Evolutionary conservation across 2,113 vertebrate genomes (phyloP).

Genomic region (Ivindomyrus marchei): DNA sequence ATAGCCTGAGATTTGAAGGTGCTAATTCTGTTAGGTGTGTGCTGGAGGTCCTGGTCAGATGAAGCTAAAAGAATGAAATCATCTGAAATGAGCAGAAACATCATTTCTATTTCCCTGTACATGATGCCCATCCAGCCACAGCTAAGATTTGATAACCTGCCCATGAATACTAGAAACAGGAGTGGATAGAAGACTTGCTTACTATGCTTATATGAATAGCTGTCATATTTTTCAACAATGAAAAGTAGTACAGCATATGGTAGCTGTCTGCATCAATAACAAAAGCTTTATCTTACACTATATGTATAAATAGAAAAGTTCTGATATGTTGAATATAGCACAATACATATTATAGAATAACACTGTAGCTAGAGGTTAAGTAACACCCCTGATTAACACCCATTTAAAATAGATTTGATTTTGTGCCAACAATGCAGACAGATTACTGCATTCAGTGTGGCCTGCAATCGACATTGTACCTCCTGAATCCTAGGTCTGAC

Average conservation of each 20-base stretch:
- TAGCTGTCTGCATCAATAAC: neutral
- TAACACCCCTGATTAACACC: neutral
- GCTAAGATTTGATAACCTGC: neutral
- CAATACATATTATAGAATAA: neutral
- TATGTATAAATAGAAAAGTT: neutral
- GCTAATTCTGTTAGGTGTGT: neutral
- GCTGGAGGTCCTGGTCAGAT: neutral
- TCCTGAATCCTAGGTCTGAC: neutral
- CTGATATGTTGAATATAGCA: neutral
- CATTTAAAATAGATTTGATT: neutral
- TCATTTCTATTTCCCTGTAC: neutral
- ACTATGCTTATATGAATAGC: neutral
- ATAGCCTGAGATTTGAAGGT: neutral
- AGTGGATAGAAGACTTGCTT: neutral
- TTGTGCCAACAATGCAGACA: neutral
- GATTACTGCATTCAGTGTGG: neutral
- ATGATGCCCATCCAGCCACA: neutral
- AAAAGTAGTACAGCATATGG: neutral
- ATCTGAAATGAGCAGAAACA: neutral
- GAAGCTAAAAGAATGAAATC: neutral
- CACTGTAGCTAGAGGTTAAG: neutral
- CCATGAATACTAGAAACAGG: neutral
- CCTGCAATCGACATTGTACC: neutral
- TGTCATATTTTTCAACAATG: neutral
- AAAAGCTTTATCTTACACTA: neutral